Base-by-base conservation (phyloP, 1,140 invertebrate genomes). In the Aphaenogaster floridana region DNA sequence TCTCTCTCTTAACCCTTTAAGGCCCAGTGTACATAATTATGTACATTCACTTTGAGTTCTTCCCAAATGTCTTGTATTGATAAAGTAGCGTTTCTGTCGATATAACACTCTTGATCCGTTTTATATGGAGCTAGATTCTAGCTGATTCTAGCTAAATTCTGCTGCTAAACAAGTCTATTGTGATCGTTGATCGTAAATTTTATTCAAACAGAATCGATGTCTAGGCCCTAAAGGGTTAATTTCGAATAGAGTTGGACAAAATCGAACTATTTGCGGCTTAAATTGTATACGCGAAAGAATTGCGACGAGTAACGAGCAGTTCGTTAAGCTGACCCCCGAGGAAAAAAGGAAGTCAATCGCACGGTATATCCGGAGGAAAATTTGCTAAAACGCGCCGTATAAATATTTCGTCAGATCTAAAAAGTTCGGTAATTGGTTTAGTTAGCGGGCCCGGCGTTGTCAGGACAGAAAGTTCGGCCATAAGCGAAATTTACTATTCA, bases 401-500 rank as follows among this genome's bases (percentile, higher is more conserved):
- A 84, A 81, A 84, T 63, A 76, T 84, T 74, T 84, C 28, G 42
- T 69, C 21, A 17, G 34, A 84, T 74, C 54, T 61, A 77, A 90
- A 90, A 90, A 90, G 89, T 90, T 87, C 59, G 21, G 89, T 84
- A 66, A 90, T 71, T 88, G 85, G 80, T 34, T 84, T 76, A 84
- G 80, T 84, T 84, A 76, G 69, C 86, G 61, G 79, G 3, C 17
- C 11, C 72, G 76, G 81, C 87, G 84, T 90, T 89, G 86, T 84
- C 84, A 50, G 63, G 86, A 69, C 74, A 36, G 84, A 90, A 90
- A 90, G 86, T 90, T 90, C 57, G 87, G 89, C 61, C 77, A 88
- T 90, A 90, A 91, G 89, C 86, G 59, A 86, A 90, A 91, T 91
- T 91, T 90, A 91, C 90, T 91, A 91, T 91, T 91, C 89, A 86